Percentiles rank a stretch among this genome's conserved stretches.
phyloP scores from a whole-genome alignment of 1,140 invertebrate genomes.

The Macrosteles quadrilineatus region DNA sequence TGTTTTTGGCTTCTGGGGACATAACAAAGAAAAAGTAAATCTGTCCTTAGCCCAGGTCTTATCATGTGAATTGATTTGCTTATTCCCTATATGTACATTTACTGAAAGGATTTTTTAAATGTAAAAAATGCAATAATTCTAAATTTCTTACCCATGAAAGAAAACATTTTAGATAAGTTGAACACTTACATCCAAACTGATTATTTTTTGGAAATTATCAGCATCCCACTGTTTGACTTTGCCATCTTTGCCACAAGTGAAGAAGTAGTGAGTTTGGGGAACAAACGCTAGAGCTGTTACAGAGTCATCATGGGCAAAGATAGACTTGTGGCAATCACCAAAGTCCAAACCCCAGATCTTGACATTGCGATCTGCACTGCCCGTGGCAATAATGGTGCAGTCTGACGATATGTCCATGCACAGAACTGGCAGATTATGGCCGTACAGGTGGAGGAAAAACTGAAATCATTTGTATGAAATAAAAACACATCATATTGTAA shows the following conservation, averaged over 20 bases:
- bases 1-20: no score
- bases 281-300: slow-evolving; percentile 88
- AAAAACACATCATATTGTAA: slow-evolving; percentile 44
- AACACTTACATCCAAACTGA: slow-evolving; percentile 80
- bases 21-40: no score
- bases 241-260: slow-evolving; percentile 91
- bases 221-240: slow-evolving; percentile 97
- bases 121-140: no score
- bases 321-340: slow-evolving; percentile 90
- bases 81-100: no score
- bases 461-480: slow-evolving; percentile 55
- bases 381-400: slow-evolving; percentile 86
- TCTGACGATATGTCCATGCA: slow-evolving; percentile 95
- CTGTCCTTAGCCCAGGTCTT: no score
- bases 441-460: slow-evolving; percentile 95
- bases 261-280: slow-evolving; percentile 90
- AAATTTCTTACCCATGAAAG: no score
- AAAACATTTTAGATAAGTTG: no score
- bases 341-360: slow-evolving; percentile 99
- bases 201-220: slow-evolving; percentile 88
- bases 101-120: no score
- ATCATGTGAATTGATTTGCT: no score
- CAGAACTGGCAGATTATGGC: slow-evolving; percentile 93
- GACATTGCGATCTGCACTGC: slow-evolving; percentile 92
- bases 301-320: slow-evolving; percentile 93